A percentile compares a stretch with the other conserved stretches of the same genome.
Evolutionary conservation across 2,888 invertebrate genomes (phyloP).

Genomic region (Caenorhabditis macrosperma): DNA sequence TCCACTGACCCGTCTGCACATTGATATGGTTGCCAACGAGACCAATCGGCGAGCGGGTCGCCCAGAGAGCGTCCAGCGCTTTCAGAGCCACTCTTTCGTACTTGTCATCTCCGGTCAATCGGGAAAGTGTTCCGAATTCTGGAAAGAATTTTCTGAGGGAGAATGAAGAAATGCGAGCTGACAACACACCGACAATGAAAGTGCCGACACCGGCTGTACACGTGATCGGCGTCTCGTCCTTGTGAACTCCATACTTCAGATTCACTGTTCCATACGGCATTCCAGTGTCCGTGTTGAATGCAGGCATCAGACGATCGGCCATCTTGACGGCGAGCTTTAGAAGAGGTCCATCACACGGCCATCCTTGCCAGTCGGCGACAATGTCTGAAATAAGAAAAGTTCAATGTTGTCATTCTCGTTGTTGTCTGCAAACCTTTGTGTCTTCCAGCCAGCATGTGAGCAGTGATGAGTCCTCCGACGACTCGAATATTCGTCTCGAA

Average conservation of each 20-base stretch:
- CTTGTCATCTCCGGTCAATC: conserved; percentile 83
- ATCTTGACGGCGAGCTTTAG: conserved; percentile 94
- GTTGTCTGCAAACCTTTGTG: conserved; percentile 63
- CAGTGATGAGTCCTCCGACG: conserved; percentile 95
- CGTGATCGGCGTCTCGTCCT: conserved; percentile 92
- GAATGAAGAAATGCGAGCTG: neutral
- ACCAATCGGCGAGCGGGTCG: conserved; percentile 86
- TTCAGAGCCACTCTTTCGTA: conserved; percentile 92
- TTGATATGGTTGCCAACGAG: conserved; percentile 93
- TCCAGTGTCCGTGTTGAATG: conserved; percentile 77
- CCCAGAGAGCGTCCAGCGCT: conserved; percentile 91
- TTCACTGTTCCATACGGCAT: conserved; percentile 87
- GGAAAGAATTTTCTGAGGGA: conserved; percentile 81
- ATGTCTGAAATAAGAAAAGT: conserved; percentile 59
- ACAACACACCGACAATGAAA: conserved; percentile 87
- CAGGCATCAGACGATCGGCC: conserved; percentile 90
- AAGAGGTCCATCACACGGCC: conserved; percentile 97
- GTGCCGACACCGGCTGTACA: conserved; percentile 99
- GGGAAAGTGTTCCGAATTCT: conserved; percentile 89
- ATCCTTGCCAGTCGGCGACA: conserved; percentile 87
- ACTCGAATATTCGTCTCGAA: conserved; percentile 99
- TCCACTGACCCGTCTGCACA: conserved; percentile 87
- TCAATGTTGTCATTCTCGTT: neutral
- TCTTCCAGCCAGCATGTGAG: conserved; percentile 87
- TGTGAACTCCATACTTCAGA: conserved; percentile 90